Conservation (phyloP, 2,113 vertebrate genomes). For the Cololabis saira region DNA sequence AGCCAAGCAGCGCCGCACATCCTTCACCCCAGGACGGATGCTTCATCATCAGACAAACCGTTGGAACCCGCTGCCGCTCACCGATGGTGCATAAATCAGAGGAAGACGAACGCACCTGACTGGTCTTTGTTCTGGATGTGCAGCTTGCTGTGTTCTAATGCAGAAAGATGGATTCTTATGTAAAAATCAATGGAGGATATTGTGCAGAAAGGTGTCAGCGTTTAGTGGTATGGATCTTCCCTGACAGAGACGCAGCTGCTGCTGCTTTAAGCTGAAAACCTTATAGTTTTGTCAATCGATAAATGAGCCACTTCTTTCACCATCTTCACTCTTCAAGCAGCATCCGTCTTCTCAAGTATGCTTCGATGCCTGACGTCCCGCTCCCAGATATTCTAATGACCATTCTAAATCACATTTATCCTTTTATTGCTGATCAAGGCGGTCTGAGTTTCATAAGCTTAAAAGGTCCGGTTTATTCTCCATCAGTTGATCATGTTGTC, state of each 20-base stretch:
- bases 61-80: conserved; percentile 42
- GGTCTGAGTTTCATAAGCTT: conserved; percentile 3
- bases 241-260: conserved; percentile 56
- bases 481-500: not conserved
- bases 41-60: conserved; percentile 58
- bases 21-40: conserved; percentile 41
- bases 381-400: conserved; percentile 43
- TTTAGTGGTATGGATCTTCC: conserved; percentile 68
- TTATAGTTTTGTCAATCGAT: conserved; percentile 63
- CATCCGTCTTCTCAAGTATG: conserved; percentile 60
- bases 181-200: conserved; percentile 77
- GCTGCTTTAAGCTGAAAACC: conserved; percentile 48
- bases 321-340: conserved; percentile 35
- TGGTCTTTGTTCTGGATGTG: conserved; percentile 59
- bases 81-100: conserved; percentile 70
- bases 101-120: conserved; percentile 46
- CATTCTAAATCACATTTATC: conserved; percentile 34
- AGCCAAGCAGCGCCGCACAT: conserved; percentile 15
- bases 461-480: conserved; percentile 7
- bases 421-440: conserved; percentile 42
- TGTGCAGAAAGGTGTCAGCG: conserved; percentile 61
- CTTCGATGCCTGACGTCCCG: conserved; percentile 30
- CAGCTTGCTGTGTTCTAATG: conserved; percentile 61
- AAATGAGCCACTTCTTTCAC: conserved; percentile 52
- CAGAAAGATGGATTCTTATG: conserved; percentile 76